A percentile compares a stretch with the other conserved stretches of the same genome.
Conservation (phyloP, 2,888 invertebrate genomes). For the Pyrrhia umbra region DNA sequence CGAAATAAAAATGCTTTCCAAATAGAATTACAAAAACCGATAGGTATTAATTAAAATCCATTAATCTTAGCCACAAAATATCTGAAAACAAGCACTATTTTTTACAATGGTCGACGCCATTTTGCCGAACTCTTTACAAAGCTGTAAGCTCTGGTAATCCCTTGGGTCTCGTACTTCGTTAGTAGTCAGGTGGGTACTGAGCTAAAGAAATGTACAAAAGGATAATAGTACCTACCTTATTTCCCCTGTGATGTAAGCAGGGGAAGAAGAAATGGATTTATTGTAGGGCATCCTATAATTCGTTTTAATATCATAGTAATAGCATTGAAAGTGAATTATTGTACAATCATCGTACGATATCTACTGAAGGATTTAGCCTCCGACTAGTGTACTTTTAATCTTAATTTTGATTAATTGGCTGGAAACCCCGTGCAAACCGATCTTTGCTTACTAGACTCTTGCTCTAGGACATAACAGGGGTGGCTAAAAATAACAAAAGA, state of each 20-base stretch:
- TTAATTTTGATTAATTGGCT: too few relatives aligned
- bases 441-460: too few relatives aligned
- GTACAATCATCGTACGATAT: not conserved
- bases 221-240: constrained; percentile 51
- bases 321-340: constrained; percentile 18
- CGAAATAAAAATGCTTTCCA: not conserved
- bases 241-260: constrained; percentile 50
- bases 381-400: too few relatives aligned
- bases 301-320: not conserved
- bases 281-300: constrained; percentile 6
- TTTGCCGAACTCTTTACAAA: constrained; percentile 47
- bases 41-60: not conserved
- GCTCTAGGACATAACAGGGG: too few relatives aligned
- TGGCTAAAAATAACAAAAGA: too few relatives aligned
- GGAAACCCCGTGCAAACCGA: too few relatives aligned
- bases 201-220: constrained; percentile 54
- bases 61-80: constrained; percentile 12
- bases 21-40: not conserved
- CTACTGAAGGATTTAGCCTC: too few relatives aligned
- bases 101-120: constrained; percentile 32
- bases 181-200: constrained; percentile 46
- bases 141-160: constrained; percentile 57
- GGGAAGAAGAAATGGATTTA: constrained; percentile 21
- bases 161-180: constrained; percentile 54
- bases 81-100: constrained; percentile 25